Percentiles rank a stretch among this genome's conserved stretches.
phyloP scores from a whole-genome alignment of 2,888 invertebrate genomes.

The Nemoura dubitans region DNA sequence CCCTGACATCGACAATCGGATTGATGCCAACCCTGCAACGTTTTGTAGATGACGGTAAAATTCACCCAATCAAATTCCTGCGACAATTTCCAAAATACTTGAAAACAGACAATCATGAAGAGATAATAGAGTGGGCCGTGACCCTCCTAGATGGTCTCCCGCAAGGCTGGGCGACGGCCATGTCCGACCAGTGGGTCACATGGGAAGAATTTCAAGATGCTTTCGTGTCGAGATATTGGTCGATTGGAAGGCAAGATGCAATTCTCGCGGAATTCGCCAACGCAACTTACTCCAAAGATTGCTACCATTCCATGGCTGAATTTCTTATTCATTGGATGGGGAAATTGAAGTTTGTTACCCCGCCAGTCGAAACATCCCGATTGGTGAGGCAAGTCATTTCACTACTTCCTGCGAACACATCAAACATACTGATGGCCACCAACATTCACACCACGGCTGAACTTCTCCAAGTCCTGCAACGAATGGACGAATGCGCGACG shows the following conservation, averaged over 20 bases:
- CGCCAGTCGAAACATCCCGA: background rate
- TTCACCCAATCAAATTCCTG: background rate
- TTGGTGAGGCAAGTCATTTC: background rate
- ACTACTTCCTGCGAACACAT: background rate
- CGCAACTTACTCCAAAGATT: background rate
- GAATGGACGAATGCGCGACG: background rate
- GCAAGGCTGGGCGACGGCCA: background rate
- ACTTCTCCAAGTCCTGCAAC: background rate
- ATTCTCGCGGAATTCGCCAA: background rate
- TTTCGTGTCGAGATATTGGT: background rate
- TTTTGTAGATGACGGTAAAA: background rate
- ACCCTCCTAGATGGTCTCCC: background rate
- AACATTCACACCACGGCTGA: background rate
- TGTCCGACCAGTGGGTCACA: background rate
- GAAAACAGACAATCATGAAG: background rate
- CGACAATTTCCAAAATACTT: background rate
- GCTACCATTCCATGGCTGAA: background rate
- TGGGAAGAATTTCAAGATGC: background rate
- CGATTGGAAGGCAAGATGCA: background rate
- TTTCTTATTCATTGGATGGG: background rate
- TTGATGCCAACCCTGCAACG: background rate
- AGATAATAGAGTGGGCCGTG: background rate
- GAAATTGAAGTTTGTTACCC: background rate
- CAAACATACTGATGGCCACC: background rate
- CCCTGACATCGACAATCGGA: background rate